Conservation (phyloP, 2,888 invertebrate genomes). For the Cephus rjabovi region DNA sequence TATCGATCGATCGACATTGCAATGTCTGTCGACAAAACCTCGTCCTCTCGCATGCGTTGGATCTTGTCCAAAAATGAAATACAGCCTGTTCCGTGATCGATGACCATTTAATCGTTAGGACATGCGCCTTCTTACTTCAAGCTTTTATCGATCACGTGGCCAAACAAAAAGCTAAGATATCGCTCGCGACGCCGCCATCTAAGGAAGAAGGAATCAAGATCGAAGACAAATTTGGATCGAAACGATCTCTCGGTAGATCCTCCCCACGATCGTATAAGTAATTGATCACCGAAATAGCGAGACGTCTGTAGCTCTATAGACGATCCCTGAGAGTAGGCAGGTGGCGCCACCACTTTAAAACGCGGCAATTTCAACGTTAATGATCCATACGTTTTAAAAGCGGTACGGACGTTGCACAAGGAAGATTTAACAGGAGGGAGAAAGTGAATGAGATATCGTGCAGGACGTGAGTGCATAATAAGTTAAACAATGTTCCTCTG, state of each 20-base stretch:
- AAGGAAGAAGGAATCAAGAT: not conserved
- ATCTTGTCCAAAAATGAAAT: not conserved
- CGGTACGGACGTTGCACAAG: not conserved
- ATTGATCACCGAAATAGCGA: not conserved
- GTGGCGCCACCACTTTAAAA: not conserved
- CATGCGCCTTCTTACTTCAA: not conserved
- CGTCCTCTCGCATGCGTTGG: not conserved
- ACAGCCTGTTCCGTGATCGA: not conserved
- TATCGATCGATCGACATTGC: not conserved
- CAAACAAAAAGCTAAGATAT: not conserved
- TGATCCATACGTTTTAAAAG: not conserved
- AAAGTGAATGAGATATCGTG: not conserved
- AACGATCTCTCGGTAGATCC: not conserved
- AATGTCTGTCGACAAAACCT: not conserved
- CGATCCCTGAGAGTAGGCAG: not conserved
- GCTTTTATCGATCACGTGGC: not conserved
- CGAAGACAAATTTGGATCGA: not conserved
- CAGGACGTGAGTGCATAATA: not conserved
- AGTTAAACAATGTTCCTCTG: not conserved
- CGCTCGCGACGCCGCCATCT: not conserved
- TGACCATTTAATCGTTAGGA: not conserved
- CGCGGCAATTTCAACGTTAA: not conserved
- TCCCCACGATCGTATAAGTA: not conserved
- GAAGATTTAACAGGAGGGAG: not conserved
- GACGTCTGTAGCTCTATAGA: not conserved